phyloP scores from a whole-genome alignment of 2,888 invertebrate genomes.

The Drosophila lutescens region DNA sequence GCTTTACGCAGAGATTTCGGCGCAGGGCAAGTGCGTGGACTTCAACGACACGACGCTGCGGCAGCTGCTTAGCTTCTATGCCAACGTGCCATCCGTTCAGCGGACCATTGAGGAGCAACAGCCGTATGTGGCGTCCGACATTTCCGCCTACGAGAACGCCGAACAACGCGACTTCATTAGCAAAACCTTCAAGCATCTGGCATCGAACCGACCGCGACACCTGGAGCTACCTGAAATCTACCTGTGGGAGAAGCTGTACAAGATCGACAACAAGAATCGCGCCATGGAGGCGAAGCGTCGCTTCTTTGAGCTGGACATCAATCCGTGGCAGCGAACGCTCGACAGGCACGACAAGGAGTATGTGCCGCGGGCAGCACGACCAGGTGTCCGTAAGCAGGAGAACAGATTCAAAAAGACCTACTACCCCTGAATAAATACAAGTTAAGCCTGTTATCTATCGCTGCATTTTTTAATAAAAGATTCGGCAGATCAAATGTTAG shows the following conservation, averaged over 20 bases:
- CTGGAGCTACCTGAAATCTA: conserved; percentile 89
- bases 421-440: conserved; percentile 85
- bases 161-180: conserved; percentile 90
- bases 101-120: conserved; percentile 87
- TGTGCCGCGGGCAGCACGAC: conserved; percentile 88
- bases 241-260: conserved; percentile 93
- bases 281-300: conserved; percentile 88
- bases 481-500: neutral
- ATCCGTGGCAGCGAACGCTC: conserved; percentile 87
- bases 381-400: conserved; percentile 86
- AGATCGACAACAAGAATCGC: conserved; percentile 89
- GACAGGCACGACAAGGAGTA: conserved; percentile 89
- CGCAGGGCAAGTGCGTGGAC: conserved; percentile 88
- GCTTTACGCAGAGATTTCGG: conserved; percentile 90
- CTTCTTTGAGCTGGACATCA: conserved; percentile 88
- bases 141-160: conserved; percentile 87
- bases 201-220: conserved; percentile 88
- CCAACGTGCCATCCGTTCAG: conserved; percentile 88
- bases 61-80: conserved; percentile 90
- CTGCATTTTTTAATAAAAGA: neutral
- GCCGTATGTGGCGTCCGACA: conserved; percentile 87
- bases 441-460: conserved; percentile 2
- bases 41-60: conserved; percentile 92
- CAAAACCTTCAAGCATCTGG: conserved; percentile 88
- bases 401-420: conserved; percentile 88